Evolutionary conservation across 2,113 vertebrate genomes (phyloP), one percentile per base, ranked within the genome.

Genomic region (Dolichallabes microphthalmus): DNA sequence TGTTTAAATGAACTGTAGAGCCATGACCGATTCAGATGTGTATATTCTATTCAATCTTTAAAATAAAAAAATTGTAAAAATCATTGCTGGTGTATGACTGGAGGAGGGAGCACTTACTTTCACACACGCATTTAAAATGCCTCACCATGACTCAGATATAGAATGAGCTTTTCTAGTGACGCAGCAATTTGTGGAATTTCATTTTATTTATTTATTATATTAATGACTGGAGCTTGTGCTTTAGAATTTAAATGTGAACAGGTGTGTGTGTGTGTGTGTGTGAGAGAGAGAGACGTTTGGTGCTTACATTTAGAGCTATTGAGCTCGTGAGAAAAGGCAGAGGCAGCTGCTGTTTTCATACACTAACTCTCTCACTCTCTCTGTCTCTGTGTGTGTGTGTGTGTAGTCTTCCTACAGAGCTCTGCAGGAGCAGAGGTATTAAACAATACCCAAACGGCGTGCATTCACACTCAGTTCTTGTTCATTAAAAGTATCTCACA

Each of bases 271-370:
- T 11, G 32, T 39, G 68, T 1, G 68, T 39, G 32, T 39, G 68
- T 39, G 66, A 11, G 32, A 4, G 68, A 4, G 68, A 52, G 30
- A 3, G 68, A 2, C 3, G 32, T 20, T 35, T 52, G 22, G 39
- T 75, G 73, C 25, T 73, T 45, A 13, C 71, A n/a, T 39, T n/a
- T 50, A 50, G 15, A 58, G 6, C 57, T 61, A 7, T 45, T 22
- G 39, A 74, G 71, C 39, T 73, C 25, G 20, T 22, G 25, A 75
- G 50, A 75, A 25, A 13, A 75, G 73, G n/a, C 25, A 53, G 50
- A 27, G 50, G 27, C 73, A 75, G 73, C 50, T 75, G 73, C 73
- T 75, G 73, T 53, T 75, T 75, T 75, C 13, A 75, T 75, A 74
- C 69, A 13, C 35, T n/a, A 0, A 32, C 35, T 22, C 32, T 73